Base-by-base conservation (phyloP, 2,797 vertebrate genomes). In the Amniataba percoides region DNA sequence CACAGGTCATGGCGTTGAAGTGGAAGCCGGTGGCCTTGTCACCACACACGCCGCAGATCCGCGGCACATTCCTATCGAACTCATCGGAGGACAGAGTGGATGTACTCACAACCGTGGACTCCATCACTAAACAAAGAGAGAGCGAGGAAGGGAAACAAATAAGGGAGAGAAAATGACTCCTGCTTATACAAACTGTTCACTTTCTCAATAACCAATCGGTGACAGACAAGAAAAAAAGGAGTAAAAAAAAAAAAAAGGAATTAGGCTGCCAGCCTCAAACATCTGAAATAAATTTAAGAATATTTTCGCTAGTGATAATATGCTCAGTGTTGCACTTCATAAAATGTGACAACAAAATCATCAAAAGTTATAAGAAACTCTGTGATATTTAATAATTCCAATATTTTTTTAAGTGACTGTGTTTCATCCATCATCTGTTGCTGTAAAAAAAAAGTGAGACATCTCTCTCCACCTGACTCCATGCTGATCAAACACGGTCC, bases 1-100 rank as follows among this genome's bases (percentile, higher is more conserved):
- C 98, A 11, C 98, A 99, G 85, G 98, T 99, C 98, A 99, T 99
- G 76, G 98, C 98, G 0, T 99, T 99, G 93, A 99, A 99, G 94
- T 99, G 98, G 85, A 98, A 99, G 39, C 98, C 98, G 0, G 97
- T 97, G 90, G 98, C 98, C 81, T 96, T 96, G 95, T 99, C 98
- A 4, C 97, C 98, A 0, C 98, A 99, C 18, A 99, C 98, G 0
- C 98, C 98, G 4, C 98, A 99, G 93, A 99, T 96, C 2, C 98
- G 95, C 0, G 98, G 96, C 45, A 95, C 74, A 19, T 96, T 97
- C 82, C 96, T 92, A 72, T 99, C 98, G 5, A 96, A 94, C 69
- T 99, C 98, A 78, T 96, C 96, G 0, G 93, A 71, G 51, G 96
- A 95, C 18, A 95, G 83, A 53, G 96, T 92, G 11, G 97, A 97